These are phyloP conservation scores for Dicroscelio sp. DNA, from an alignment of 2,888 invertebrate species.

Conservation along the genomic window DNA sequence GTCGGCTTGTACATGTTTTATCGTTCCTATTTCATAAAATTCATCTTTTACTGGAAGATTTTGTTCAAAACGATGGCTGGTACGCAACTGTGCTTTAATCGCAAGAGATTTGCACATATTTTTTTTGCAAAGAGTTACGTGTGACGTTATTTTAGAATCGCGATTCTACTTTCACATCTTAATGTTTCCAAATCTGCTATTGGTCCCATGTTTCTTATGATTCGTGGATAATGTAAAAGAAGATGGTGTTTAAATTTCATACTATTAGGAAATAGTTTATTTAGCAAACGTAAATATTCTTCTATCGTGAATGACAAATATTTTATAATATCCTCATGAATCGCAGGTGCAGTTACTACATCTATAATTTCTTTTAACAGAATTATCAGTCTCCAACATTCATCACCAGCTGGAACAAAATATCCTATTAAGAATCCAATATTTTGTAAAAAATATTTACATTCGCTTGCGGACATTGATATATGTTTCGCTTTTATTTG, in stretches of 20 bases:
- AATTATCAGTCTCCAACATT: slow-evolving; percentile 14
- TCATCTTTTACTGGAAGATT: background rate
- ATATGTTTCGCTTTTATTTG: slow-evolving; percentile 46
- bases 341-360: slow-evolving; percentile 57
- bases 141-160: slow-evolving; percentile 65
- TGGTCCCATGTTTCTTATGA: slow-evolving; percentile 72
- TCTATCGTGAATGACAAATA: slow-evolving; percentile 50
- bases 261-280: slow-evolving; percentile 42
- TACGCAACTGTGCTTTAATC: slow-evolving; percentile 60
- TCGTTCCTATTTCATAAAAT: background rate
- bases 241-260: slow-evolving; percentile 80
- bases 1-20: background rate
- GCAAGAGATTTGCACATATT: slow-evolving; percentile 79
- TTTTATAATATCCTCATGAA: slow-evolving; percentile 49
- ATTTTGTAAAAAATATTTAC: slow-evolving; percentile 53
- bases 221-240: slow-evolving; percentile 70
- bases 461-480: slow-evolving; percentile 76
- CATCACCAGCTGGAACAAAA: background rate
- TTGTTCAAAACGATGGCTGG: slow-evolving; percentile 58
- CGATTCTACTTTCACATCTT: slow-evolving; percentile 79
- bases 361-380: slow-evolving; percentile 73
- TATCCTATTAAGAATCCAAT: slow-evolving; percentile 76
- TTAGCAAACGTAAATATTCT: slow-evolving; percentile 58
- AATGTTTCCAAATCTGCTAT: slow-evolving; percentile 61
- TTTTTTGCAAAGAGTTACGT: slow-evolving; percentile 50